A percentile compares a stretch with the other conserved stretches of the same genome.
Conservation (phyloP, 2,113 vertebrate species). For the Colius striatus region DNA sequence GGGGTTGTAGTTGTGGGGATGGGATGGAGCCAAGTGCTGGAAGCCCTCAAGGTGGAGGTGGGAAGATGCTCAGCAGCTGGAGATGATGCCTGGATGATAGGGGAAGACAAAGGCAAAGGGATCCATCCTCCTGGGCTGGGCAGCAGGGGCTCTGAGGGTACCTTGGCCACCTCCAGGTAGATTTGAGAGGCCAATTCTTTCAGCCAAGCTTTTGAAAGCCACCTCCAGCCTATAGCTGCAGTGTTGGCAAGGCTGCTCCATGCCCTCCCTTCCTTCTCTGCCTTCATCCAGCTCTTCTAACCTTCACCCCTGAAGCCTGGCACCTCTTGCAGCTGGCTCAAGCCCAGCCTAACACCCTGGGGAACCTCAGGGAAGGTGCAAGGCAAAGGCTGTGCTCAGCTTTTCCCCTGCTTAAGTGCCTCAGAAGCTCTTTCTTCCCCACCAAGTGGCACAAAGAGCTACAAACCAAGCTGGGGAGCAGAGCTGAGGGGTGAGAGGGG, state of each 20-base stretch:
- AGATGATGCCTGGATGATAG: neutral
- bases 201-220: neutral
- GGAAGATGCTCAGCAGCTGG: neutral
- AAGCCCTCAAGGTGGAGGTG: neutral
- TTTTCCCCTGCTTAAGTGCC: neutral
- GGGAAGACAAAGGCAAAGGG: neutral
- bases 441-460: neutral
- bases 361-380: neutral
- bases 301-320: neutral
- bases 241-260: neutral
- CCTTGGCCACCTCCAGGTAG: neutral
- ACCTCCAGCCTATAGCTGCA: rapidly evolving
- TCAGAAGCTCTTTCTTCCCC: neutral
- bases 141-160: neutral
- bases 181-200: neutral
- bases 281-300: neutral
- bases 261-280: neutral
- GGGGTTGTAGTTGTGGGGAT: too few species aligned
- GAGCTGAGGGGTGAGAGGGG: neutral
- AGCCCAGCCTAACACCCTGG: neutral
- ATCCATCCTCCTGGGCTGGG: neutral
- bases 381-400: neutral
- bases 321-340: neutral
- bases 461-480: neutral
- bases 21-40: neutral